Base-by-base conservation (phyloP, 2,113 vertebrate species). In the Ahaetulla prasina region DNA sequence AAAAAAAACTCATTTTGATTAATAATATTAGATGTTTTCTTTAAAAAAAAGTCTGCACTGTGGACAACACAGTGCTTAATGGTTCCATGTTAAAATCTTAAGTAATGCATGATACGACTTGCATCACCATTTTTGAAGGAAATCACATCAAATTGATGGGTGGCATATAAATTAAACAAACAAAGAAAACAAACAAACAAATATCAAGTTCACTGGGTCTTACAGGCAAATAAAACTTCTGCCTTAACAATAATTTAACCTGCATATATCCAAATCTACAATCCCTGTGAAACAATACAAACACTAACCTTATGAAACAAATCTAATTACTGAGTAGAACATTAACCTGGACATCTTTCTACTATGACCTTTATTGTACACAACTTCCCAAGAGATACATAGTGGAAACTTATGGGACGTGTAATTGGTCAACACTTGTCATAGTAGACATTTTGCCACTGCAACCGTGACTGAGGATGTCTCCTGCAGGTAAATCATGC, bases 11-110 rank as follows among this genome's bases (percentile, higher is more conserved):
- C 84, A 92, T 85, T 93, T 94, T 85, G 88, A 27, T 89, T 87
- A 88, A 30, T 89, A 91, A 57, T 60, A 90, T 63, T 53, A 55
- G 85, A 84, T 94, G 85, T 93, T 89, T 95, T 87, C 20, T 92
- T 63, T 6, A 89, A 55, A 86, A 55, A 86, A 49, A 55, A 85
- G 8, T 7, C 27, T 23, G 50, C 16, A 39, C 1, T 8, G 3
- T 45, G n/a, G 45, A 88, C 18, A 84, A 63, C 91, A 86, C 74
- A 92, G 45, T 35, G 57, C 52, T 89, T 89, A 86, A 3, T 90
- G 89, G 68, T 43, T 10, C 50, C 7, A 0, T 20, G 74, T 74
- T 54, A 85, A 91, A 0, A 92, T 43, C 45, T 53, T 53, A 30
- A 43, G 14, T 23, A 39, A 85, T 43, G 18, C 30, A 45, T 30